Percentiles rank a stretch among this genome's conserved stretches.
Conservation (phyloP, 2,888 invertebrate species). For the Nematopogon swammerdamellus region DNA sequence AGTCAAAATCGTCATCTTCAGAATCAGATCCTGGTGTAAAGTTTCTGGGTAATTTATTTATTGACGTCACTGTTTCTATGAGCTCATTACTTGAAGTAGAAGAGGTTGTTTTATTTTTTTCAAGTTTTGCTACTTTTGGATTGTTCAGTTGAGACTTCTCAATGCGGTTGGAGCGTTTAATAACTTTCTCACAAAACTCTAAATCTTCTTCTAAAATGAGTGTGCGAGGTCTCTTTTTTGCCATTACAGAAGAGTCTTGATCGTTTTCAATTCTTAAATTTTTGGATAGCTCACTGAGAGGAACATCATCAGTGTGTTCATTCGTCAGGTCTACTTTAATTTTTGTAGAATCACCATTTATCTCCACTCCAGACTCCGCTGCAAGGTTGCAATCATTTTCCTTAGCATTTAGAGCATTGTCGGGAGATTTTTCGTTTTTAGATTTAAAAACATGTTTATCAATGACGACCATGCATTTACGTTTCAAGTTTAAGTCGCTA, state of each 20-base stretch:
- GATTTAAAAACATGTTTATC: background rate
- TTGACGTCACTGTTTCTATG: background rate
- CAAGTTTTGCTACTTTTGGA: slow-evolving; percentile 13
- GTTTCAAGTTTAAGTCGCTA: background rate
- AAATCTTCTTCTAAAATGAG: slow-evolving; percentile 18
- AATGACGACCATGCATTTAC: background rate
- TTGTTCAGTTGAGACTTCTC: slow-evolving; percentile 1
- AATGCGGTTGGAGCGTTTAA: background rate
- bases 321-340: slow-evolving; percentile 13
- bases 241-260: background rate
- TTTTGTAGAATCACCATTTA: background rate
- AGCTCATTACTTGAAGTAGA: slow-evolving; percentile 1
- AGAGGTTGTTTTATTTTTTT: slow-evolving; percentile 7
- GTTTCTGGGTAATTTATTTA: slow-evolving; percentile 4
- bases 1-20: slow-evolving; percentile 32
- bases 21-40: slow-evolving; percentile 12
- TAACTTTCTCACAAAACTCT: slow-evolving; percentile 23
- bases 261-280: slow-evolving; percentile 14
- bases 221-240: background rate
- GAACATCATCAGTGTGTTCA: slow-evolving; percentile 31
- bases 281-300: slow-evolving; percentile 24
- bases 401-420: too few relatives aligned
- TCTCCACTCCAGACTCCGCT: too few relatives aligned
- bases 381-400: too few relatives aligned
- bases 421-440: too few relatives aligned